Percentiles rank a stretch among this genome's conserved stretches.
Conservation (phyloP, 2,113 vertebrate species). For the Silurus glanis region DNA sequence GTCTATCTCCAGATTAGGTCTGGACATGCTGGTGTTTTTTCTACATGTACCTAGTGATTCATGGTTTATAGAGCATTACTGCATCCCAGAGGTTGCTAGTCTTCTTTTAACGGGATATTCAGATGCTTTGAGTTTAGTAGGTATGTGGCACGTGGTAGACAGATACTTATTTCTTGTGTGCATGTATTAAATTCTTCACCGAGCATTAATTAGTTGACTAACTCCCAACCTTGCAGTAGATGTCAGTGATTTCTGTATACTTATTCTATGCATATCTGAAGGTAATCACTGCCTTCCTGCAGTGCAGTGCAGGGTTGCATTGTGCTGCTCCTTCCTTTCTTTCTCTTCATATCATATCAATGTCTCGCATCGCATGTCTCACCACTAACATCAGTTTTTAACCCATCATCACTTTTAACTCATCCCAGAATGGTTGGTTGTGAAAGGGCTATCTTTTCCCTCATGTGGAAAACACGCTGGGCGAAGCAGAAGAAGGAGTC, state of each 20-base stretch:
- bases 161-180: background rate
- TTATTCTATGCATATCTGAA: constrained; percentile 55
- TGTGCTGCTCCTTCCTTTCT: constrained; percentile 50
- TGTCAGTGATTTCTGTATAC: constrained; percentile 19
- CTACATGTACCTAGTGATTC: background rate
- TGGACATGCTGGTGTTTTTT: constrained; percentile 24
- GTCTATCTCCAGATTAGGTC: constrained; percentile 38
- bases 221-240: constrained; percentile 31
- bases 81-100: constrained; percentile 11
- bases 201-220: constrained; percentile 8
- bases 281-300: constrained; percentile 48
- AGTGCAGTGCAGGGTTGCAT: constrained; percentile 38
- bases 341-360: constrained; percentile 4
- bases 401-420: constrained; percentile 42
- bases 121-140: constrained; percentile 7
- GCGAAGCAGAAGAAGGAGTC: constrained; percentile 45
- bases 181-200: constrained; percentile 17
- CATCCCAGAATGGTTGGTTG: constrained; percentile 55
- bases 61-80: constrained; percentile 12
- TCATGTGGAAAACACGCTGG: constrained; percentile 47
- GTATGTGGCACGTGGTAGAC: background rate
- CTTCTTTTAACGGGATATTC: constrained; percentile 18
- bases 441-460: constrained; percentile 69
- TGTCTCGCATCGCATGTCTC: constrained; percentile 1
- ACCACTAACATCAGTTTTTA: constrained; percentile 45